These are phyloP conservation scores for Caracal caracal DNA, from an alignment of 2,113 vertebrate species.

Conservation along the genomic window DNA sequence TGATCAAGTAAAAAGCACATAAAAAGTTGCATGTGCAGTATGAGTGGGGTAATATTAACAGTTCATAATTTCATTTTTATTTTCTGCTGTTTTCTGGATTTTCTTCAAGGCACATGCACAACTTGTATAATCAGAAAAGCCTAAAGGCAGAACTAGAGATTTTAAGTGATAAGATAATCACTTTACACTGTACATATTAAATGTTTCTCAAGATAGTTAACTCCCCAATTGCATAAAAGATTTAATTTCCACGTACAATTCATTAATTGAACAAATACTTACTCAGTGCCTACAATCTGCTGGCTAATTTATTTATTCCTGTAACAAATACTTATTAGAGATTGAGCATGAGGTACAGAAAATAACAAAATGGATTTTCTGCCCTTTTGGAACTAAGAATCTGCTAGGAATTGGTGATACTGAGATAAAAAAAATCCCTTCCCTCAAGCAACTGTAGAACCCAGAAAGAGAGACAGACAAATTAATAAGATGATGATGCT, in stretches of 20 bases:
- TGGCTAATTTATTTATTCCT: background rate
- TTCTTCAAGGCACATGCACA: background rate
- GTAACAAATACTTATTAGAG: background rate
- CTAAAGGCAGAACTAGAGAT: background rate
- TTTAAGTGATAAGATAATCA: background rate
- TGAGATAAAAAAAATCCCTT: background rate
- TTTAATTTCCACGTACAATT: background rate
- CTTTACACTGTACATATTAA: background rate
- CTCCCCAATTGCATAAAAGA: background rate
- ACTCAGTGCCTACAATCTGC: background rate
- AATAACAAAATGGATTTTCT: background rate
- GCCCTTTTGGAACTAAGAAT: background rate
- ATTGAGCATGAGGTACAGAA: background rate
- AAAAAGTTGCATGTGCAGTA: background rate
- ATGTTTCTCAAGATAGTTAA: slow-evolving; percentile 4
- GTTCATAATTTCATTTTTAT: slow-evolving; percentile 34
- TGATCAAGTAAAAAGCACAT: background rate
- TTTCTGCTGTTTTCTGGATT: slow-evolving; percentile 24
- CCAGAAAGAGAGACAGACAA: background rate
- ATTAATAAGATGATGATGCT: background rate
- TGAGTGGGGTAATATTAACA: background rate
- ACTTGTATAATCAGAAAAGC: background rate
- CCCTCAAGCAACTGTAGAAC: background rate
- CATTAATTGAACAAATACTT: background rate
- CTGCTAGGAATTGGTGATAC: background rate